phyloP scores from a whole-genome alignment of 2,113 vertebrate species.

The Passer montanus region DNA sequence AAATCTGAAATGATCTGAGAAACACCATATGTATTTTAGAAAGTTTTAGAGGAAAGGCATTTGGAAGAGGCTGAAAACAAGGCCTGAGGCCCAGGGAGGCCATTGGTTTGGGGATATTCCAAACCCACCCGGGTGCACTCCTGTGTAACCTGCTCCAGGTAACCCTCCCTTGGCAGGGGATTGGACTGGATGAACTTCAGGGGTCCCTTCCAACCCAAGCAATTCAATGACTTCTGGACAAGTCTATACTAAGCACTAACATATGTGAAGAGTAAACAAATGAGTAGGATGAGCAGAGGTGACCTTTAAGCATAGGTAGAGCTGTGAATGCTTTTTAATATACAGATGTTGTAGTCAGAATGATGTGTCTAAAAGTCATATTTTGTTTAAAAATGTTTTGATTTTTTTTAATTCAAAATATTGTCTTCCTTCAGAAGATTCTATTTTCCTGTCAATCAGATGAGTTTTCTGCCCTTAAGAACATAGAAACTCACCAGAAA shows the following conservation, averaged over 20 bases:
- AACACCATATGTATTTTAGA: accelerated
- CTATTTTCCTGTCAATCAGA: background rate
- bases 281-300: background rate
- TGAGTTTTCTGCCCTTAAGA: background rate
- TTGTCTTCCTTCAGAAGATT: background rate
- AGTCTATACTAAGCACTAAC: accelerated
- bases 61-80: background rate
- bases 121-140: background rate
- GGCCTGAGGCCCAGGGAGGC: too few species aligned
- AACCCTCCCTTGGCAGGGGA: background rate
- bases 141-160: background rate
- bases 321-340: background rate
- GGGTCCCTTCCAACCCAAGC: background rate
- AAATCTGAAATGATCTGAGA: background rate
- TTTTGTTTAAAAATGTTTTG: background rate
- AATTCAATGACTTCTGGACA: background rate
- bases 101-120: accelerated
- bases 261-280: background rate
- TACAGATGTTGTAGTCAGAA: background rate
- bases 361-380: background rate
- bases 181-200: too few species aligned
- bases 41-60: accelerated
- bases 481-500: background rate
- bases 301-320: background rate
- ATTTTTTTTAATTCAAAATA: background rate